A percentile compares a stretch with the other conserved stretches of the same genome.
These are phyloP conservation scores for Empidonax traillii DNA, from an alignment of 2,113 vertebrate species.

Conservation along the genomic window DNA sequence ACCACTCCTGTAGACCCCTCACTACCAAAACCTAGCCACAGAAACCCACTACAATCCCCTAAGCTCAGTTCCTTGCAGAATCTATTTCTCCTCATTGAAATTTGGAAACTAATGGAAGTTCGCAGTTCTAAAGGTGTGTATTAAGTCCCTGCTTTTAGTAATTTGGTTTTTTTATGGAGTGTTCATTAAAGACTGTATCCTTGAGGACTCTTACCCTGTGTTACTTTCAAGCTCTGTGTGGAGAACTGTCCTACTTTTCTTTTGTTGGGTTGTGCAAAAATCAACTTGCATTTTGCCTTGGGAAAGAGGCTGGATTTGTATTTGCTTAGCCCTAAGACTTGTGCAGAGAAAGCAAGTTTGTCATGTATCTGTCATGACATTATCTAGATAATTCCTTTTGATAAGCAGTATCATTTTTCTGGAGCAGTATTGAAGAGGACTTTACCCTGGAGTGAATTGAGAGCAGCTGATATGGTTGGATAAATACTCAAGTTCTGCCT, in stretches of 20 bases:
- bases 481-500: neutral
- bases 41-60: no score
- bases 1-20: no score
- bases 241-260: slow-evolving; percentile 34
- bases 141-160: neutral
- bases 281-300: slow-evolving; percentile 34
- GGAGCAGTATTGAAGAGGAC: slow-evolving; percentile 18
- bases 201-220: neutral
- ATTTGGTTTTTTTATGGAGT: neutral
- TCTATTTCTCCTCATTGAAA: neutral
- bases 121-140: neutral
- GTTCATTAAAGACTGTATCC: neutral
- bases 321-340: slow-evolving; percentile 45
- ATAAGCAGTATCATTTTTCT: slow-evolving; percentile 45
- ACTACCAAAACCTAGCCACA: no score
- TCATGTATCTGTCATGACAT: slow-evolving; percentile 42
- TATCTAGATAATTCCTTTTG: slow-evolving; percentile 64
- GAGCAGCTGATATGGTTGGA: slow-evolving; percentile 9
- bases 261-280: slow-evolving; percentile 29
- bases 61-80: neutral
- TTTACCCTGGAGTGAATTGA: slow-evolving; percentile 32
- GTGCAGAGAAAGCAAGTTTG: slow-evolving; percentile 41
- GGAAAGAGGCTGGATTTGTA: slow-evolving; percentile 39
- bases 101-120: neutral
- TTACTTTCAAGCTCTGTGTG: neutral